These are phyloP conservation scores for Rutpela maculata DNA, from an alignment of 2,888 invertebrate species.

Conservation along the genomic window DNA sequence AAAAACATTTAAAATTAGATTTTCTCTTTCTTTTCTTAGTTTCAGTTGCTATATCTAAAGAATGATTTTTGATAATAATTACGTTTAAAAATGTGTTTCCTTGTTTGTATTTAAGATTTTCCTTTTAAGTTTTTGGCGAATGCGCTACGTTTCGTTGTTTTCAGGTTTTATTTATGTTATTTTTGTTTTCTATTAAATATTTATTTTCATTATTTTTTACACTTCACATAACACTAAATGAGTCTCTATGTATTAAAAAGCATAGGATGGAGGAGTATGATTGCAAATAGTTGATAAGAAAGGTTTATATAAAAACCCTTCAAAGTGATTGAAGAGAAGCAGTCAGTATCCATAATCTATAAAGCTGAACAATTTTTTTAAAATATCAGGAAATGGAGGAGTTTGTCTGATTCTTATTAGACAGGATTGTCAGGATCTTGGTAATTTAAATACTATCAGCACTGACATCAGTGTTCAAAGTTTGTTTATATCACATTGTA, in stretches of 20 bases:
- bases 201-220: neutral
- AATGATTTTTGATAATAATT: neutral
- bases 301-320: too few relatives aligned
- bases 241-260: neutral
- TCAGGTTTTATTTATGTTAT: neutral
- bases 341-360: too few relatives aligned
- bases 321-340: too few relatives aligned
- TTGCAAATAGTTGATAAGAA: too few relatives aligned
- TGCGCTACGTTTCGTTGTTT: neutral
- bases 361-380: too few relatives aligned
- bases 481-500: too few relatives aligned
- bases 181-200: neutral
- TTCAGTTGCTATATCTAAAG: neutral
- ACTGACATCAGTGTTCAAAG: too few relatives aligned
- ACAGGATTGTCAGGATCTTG: too few relatives aligned
- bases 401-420: too few relatives aligned
- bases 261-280: too few relatives aligned
- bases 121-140: neutral
- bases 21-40: neutral
- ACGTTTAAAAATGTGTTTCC: neutral
- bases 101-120: neutral
- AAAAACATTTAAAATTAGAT: neutral
- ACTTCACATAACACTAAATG: neutral
- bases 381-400: too few relatives aligned
- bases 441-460: too few relatives aligned